Conservation (phyloP, 2,797 vertebrate genomes). For the Hapalemur alaotrensis region DNA sequence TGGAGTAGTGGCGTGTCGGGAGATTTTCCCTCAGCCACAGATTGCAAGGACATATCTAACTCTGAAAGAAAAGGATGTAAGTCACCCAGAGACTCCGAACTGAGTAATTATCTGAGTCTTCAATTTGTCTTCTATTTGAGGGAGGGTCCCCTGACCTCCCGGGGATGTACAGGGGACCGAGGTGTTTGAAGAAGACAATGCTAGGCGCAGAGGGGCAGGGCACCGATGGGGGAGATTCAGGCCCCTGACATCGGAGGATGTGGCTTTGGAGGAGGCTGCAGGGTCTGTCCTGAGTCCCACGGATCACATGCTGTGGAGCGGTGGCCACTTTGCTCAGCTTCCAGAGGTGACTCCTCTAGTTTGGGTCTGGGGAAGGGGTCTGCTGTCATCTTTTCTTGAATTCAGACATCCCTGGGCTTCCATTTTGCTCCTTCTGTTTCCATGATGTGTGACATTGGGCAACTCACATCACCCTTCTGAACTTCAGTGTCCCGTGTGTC, state of each 20-base stretch:
- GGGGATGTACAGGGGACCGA: background rate
- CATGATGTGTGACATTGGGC: background rate
- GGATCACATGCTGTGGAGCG: background rate
- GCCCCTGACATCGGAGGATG: background rate
- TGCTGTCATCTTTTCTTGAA: background rate
- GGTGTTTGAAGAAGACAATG: background rate
- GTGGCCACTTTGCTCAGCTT: background rate
- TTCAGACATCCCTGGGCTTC: background rate
- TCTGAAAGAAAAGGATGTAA: background rate
- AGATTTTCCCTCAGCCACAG: background rate
- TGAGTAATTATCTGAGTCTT: background rate
- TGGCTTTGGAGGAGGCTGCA: background rate
- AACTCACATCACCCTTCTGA: background rate
- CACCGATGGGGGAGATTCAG: rapidly evolving
- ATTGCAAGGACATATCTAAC: background rate
- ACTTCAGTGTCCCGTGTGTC: background rate
- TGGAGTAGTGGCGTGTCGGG: background rate
- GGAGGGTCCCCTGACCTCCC: background rate
- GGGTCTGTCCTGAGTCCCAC: background rate
- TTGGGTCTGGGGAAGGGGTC: background rate
- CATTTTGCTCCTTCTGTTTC: background rate
- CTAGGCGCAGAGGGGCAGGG: background rate
- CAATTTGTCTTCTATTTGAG: background rate
- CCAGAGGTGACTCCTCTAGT: background rate
- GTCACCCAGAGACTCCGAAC: background rate